Conservation (phyloP, 2,113 vertebrate species). For the Dolichotis patagonum region DNA sequence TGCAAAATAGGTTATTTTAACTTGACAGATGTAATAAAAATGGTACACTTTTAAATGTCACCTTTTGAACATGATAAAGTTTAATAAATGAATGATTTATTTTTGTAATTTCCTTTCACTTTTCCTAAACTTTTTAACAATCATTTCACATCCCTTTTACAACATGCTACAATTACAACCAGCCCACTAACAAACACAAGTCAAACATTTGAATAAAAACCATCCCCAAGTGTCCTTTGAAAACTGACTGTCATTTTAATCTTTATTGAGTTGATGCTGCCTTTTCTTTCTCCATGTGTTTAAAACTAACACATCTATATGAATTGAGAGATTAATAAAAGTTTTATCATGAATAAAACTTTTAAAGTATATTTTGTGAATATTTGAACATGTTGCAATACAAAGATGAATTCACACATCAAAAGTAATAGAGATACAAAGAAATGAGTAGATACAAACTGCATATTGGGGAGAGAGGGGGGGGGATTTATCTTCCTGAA, state of each 20-base stretch:
- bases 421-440: neutral
- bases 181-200: neutral
- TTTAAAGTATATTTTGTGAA: neutral
- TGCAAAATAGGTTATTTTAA: neutral
- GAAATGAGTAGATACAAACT: neutral
- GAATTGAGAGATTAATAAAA: neutral
- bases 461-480: neutral
- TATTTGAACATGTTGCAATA: slow-evolving; percentile 2
- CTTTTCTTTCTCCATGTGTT: neutral
- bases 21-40: neutral
- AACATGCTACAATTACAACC: neutral
- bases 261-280: neutral
- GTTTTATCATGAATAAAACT: neutral
- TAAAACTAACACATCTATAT: neutral
- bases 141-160: neutral
- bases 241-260: neutral
- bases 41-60: neutral
- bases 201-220: slow-evolving; percentile 30
- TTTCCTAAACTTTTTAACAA: neutral
- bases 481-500: neutral
- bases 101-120: neutral
- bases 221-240: neutral
- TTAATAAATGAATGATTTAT: neutral
- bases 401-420: neutral
- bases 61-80: neutral